Evolutionary conservation across 2,888 invertebrate genomes (phyloP).

Genomic region (Capitulum mitella): DNA sequence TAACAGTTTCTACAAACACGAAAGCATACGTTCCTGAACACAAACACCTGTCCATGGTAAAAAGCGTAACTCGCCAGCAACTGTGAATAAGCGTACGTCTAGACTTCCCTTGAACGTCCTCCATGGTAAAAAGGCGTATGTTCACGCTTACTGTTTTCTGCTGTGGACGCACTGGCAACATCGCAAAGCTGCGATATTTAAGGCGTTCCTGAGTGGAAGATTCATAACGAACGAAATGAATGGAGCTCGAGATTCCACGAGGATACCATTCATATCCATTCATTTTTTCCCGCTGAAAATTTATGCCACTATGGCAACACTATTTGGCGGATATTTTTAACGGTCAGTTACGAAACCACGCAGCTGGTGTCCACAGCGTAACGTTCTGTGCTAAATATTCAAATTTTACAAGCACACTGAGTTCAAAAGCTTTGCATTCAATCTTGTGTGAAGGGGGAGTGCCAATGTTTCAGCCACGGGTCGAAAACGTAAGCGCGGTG

Average conservation of each 20-base stretch:
- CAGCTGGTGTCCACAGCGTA: not conserved
- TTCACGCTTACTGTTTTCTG: not conserved
- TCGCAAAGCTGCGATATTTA: not conserved
- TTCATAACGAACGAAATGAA: not conserved
- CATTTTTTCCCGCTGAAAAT: not conserved
- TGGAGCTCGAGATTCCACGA: not conserved
- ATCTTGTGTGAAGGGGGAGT: not conserved
- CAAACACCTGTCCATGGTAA: not conserved
- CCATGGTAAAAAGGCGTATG: not conserved
- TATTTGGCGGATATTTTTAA: not conserved
- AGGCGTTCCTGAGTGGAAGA: not conserved
- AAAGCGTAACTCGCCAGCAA: not conserved
- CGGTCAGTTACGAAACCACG: not conserved
- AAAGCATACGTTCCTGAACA: not conserved
- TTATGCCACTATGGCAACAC: not conserved
- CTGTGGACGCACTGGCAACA: not conserved
- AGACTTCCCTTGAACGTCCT: not conserved
- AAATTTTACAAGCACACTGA: too few species aligned
- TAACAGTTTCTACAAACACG: not conserved
- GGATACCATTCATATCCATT: not conserved
- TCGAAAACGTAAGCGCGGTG: not conserved
- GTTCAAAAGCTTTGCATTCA: not conserved
- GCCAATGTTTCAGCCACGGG: not conserved
- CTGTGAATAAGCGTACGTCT: not conserved
- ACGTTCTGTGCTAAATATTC: not conserved